Percentiles rank a stretch among this genome's conserved stretches.
Conservation (phyloP, 2,888 invertebrate genomes). For the Polyommatus iphigenia region DNA sequence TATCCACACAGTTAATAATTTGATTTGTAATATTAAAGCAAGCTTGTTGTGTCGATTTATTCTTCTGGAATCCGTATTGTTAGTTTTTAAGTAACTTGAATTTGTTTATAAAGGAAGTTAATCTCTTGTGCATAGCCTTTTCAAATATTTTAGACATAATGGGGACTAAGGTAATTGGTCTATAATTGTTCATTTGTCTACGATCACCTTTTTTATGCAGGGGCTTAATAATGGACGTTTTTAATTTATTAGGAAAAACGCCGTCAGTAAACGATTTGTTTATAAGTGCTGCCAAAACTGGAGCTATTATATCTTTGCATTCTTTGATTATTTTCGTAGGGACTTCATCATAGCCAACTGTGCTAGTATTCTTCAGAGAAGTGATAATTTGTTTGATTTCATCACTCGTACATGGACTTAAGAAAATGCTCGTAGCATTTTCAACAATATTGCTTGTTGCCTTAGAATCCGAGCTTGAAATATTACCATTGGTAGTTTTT, state of each 20-base stretch:
- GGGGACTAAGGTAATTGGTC: neutral
- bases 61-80: neutral
- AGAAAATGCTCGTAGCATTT: neutral
- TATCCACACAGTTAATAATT: too few relatives aligned
- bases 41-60: neutral
- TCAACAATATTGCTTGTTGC: neutral
- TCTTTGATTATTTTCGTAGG: neutral
- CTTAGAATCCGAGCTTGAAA: neutral
- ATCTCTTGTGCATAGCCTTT: neutral
- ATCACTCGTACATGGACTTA: neutral
- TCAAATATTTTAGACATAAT: neutral
- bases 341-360: neutral
- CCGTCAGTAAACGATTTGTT: too few relatives aligned
- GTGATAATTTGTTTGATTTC: neutral
- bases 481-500: neutral
- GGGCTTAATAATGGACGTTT: too few relatives aligned
- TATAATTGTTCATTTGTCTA: neutral
- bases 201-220: too few relatives aligned
- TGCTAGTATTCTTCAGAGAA: neutral
- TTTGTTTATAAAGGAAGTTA: neutral
- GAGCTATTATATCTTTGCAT: neutral
- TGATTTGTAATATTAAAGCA: too few relatives aligned
- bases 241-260: too few relatives aligned
- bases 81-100: neutral
- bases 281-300: too few relatives aligned